Evolutionary conservation across 2,797 vertebrate species (phyloP).

Genomic region (Neoniphon sammara): DNA sequence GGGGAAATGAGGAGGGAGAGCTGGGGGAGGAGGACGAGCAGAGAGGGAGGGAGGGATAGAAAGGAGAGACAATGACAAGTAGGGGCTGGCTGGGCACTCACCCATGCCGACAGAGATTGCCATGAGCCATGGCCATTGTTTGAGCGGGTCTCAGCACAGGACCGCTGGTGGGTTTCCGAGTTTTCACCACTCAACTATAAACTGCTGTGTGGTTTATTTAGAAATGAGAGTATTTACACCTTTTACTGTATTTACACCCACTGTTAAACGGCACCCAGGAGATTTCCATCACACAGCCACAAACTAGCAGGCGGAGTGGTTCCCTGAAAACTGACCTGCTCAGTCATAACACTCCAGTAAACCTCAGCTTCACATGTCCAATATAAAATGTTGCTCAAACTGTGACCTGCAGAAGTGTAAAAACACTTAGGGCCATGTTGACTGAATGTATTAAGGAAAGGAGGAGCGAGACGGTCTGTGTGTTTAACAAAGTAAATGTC

Average conservation of each 20-base stretch:
- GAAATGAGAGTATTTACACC: slow-evolving; percentile 83
- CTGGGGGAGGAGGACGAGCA: slow-evolving; percentile 7
- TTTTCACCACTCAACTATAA: slow-evolving; percentile 79
- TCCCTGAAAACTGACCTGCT: slow-evolving; percentile 75
- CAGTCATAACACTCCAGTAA: slow-evolving; percentile 80
- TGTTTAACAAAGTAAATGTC: slow-evolving; percentile 85
- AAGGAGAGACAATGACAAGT: slow-evolving; percentile 85
- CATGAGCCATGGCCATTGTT: slow-evolving; percentile 86
- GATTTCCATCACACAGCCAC: slow-evolving; percentile 75
- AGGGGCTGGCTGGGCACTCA: slow-evolving; percentile 85
- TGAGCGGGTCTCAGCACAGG: slow-evolving; percentile 79
- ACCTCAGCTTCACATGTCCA: slow-evolving; percentile 78
- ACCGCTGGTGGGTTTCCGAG: slow-evolving; percentile 72
- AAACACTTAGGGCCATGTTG: slow-evolving; percentile 79
- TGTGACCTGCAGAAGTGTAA: slow-evolving; percentile 80
- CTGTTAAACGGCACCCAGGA: slow-evolving; percentile 80
- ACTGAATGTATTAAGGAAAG: slow-evolving; percentile 53
- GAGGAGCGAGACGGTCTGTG: slow-evolving; percentile 73
- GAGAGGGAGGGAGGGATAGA: slow-evolving; percentile 52
- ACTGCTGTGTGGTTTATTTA: slow-evolving; percentile 82
- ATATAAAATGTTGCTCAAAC: slow-evolving; percentile 78
- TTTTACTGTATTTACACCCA: slow-evolving; percentile 84
- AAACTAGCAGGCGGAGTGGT: slow-evolving; percentile 74
- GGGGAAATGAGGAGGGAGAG: slow-evolving; percentile 71
- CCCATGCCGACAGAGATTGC: slow-evolving; percentile 86